Evolutionary conservation across 2,797 vertebrate genomes (phyloP).

Genomic region (Amniataba percoides): DNA sequence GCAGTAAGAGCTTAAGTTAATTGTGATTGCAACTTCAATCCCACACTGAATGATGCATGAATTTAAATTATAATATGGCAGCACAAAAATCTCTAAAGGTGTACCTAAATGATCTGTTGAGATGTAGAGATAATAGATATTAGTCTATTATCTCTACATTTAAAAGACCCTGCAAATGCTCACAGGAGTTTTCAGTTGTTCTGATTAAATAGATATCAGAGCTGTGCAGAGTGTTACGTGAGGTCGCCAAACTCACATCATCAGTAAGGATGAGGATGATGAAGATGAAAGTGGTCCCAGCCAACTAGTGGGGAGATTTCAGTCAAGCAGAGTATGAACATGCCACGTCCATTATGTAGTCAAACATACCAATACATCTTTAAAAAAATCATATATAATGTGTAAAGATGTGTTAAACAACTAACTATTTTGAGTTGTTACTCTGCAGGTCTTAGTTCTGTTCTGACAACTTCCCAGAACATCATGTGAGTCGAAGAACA

Average conservation of each 20-base stretch:
- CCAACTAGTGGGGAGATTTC: not conserved
- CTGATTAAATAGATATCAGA: not conserved
- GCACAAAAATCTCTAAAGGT: not conserved
- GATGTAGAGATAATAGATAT: not conserved
- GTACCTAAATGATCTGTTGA: not conserved
- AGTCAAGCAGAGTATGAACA: not conserved
- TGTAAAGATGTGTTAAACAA: not conserved
- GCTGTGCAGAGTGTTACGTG: not conserved
- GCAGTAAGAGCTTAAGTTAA: not conserved
- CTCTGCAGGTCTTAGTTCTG: not conserved
- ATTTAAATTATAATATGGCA: too few species aligned
- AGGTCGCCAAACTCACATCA: not conserved
- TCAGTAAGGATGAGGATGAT: not conserved
- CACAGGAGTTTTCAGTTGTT: not conserved
- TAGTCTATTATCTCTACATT: not conserved
- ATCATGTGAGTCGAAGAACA: not conserved
- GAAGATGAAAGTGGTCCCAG: not conserved
- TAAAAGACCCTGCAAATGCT: not conserved
- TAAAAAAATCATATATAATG: not conserved
- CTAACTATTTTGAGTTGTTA: not conserved
- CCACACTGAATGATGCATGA: too few species aligned
- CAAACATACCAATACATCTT: too few species aligned
- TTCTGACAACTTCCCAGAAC: not conserved
- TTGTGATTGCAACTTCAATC: not conserved
- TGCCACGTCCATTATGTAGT: not conserved